Percentiles rank a stretch among this genome's conserved stretches.
Conservation (phyloP, 2,113 vertebrate species). For the Elephas maximus region DNA sequence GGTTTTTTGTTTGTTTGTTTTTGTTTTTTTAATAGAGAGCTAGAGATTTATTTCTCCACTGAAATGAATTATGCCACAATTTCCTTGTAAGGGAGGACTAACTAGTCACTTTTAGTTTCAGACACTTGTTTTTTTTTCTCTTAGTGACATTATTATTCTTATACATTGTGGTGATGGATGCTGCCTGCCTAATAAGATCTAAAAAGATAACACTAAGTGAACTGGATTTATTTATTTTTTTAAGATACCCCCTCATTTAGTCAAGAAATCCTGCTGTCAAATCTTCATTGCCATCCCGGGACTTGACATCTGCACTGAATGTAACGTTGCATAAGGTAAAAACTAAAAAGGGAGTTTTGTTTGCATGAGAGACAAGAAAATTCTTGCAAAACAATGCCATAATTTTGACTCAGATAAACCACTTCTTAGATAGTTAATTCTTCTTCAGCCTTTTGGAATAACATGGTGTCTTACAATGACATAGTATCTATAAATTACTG, state of each 20-base stretch:
- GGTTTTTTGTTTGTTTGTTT: too few relatives aligned
- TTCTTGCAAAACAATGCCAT: constrained; percentile 63
- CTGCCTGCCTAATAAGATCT: constrained; percentile 20
- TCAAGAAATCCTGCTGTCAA: background rate
- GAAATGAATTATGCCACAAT: background rate
- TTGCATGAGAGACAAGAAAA: constrained; percentile 36
- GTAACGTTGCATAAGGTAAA: constrained; percentile 14
- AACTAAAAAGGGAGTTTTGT: constrained; percentile 74
- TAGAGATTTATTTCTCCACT: background rate
- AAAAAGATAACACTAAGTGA: constrained; percentile 29
- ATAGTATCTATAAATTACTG: constrained; percentile 74
- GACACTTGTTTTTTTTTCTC: background rate
- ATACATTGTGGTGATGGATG: background rate
- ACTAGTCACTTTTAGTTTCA: background rate
- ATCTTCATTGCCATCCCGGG: background rate
- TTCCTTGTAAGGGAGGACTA: constrained; percentile 53
- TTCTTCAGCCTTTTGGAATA: constrained; percentile 76
- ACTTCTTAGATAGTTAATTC: constrained; percentile 64
- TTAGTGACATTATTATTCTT: background rate
- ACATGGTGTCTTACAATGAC: constrained; percentile 65
- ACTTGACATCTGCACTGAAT: background rate
- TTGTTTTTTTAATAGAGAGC: background rate
- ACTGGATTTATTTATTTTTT: background rate
- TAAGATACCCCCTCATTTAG: constrained; percentile 43
- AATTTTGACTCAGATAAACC: constrained; percentile 79